These are phyloP conservation scores for Heliothis peltigera DNA, from an alignment of 2,888 invertebrate genomes.

Conservation along the genomic window DNA sequence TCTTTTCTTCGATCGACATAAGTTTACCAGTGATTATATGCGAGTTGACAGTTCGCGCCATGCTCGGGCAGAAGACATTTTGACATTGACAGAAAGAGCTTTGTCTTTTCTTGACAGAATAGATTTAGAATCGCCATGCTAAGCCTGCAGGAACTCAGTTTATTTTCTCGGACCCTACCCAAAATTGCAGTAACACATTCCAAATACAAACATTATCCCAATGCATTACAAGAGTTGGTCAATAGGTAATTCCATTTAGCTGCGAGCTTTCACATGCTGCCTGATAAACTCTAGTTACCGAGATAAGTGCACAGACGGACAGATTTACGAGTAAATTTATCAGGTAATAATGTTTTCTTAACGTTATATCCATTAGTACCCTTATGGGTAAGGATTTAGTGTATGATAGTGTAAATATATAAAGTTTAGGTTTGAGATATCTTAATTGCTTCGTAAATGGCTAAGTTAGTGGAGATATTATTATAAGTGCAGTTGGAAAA, in stretches of 20 bases:
- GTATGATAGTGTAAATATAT: conserved; percentile 41
- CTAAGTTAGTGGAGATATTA: conserved; percentile 23
- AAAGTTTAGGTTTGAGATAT: conserved; percentile 31
- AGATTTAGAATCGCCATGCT: no score
- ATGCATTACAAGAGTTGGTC: conserved; percentile 54
- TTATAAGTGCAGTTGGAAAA: conserved; percentile 33
- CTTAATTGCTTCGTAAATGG: conserved; percentile 43
- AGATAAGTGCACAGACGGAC: conserved; percentile 62
- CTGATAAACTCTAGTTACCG: conserved; percentile 61
- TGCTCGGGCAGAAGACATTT: no score
- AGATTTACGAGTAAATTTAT: conserved; percentile 66
- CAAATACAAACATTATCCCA: conserved; percentile 30
- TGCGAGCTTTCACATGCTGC: conserved; percentile 62
- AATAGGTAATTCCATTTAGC: conserved; percentile 60
- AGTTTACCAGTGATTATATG: no score
- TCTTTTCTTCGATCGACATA: no score
- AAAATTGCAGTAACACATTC: conserved; percentile 24
- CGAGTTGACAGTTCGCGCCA: no score
- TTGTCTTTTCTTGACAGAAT: no score
- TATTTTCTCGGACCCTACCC: background rate
- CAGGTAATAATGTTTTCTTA: conserved; percentile 63
- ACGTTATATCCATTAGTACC: conserved; percentile 59
- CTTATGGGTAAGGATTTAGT: conserved; percentile 35
- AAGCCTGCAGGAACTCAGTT: no score
- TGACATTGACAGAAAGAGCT: no score